A percentile compares a stretch with the other conserved stretches of the same genome.
Evolutionary conservation across 2,888 invertebrate genomes (phyloP).

Genomic region (Craniophora ligustri): DNA sequence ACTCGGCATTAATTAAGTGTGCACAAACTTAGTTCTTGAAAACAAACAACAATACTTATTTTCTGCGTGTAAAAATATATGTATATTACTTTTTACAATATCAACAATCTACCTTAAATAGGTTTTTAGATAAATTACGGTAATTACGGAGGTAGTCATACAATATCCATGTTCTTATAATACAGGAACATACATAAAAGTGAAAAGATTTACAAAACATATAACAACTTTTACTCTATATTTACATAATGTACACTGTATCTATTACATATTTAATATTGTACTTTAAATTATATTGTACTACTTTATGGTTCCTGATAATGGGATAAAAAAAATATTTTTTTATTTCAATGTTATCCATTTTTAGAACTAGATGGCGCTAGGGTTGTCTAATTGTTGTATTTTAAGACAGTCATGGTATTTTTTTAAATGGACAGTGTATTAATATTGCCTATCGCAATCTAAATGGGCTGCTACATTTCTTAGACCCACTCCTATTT

Average conservation of each 20-base stretch:
- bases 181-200: slow-evolving; percentile 25
- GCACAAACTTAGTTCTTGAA: not conserved
- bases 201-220: slow-evolving; percentile 61
- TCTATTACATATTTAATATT: slow-evolving; percentile 10
- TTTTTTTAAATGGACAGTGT: too few relatives aligned
- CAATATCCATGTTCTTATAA: slow-evolving; percentile 2
- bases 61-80: slow-evolving; percentile 42
- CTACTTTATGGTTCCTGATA: slow-evolving; percentile 12
- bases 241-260: slow-evolving; percentile 48
- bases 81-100: slow-evolving; percentile 39
- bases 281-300: slow-evolving; percentile 12
- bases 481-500: too few relatives aligned
- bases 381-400: too few relatives aligned
- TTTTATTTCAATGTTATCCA: too few relatives aligned
- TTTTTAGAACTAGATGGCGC: too few relatives aligned
- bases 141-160: slow-evolving; percentile 31
- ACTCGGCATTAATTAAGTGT: not conserved
- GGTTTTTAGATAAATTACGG: slow-evolving; percentile 20
- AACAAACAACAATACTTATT: slow-evolving; percentile 9
- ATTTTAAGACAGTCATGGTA: too few relatives aligned
- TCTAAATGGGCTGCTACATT: too few relatives aligned
- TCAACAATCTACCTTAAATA: slow-evolving; percentile 18
- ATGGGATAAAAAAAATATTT: too few relatives aligned
- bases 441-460: too few relatives aligned
- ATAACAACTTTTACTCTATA: slow-evolving; percentile 61